Evolutionary conservation across 2,888 invertebrate species (phyloP), one percentile per base, ranked within the genome.

Genomic region (Folsomia candida): DNA sequence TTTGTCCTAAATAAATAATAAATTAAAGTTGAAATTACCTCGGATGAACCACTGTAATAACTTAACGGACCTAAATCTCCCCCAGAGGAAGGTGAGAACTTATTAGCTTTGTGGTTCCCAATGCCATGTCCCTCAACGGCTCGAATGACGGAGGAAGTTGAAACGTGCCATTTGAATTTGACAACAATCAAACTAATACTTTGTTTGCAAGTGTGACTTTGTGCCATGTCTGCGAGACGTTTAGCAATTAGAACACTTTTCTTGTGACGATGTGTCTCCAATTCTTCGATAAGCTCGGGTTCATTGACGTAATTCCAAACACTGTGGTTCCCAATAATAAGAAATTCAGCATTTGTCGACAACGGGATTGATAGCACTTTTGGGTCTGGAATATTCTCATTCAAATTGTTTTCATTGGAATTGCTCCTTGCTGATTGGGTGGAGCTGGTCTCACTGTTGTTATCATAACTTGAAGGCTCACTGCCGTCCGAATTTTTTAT

Each of bases 181-280:
- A 96, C 88, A 0, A 96, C 91, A 71, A 96, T 87, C 2, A 95
- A 88, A 76, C 93, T 94, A 63, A 96, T 84, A 82, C 94, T 94
- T 78, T 93, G 93, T 80, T 91, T 91, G 2, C 91, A 91, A 0
- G 94, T 94, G 81, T 94, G 96, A 76, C 94, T 92, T 83, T 94
- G 93, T 0, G 92, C 93, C 67, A 94, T 85, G 82, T 94, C 93
- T 82, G 93, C 92, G 51, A 94, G 84, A 69, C 92, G 86, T 83
- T 96, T 96, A 0, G 96, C 94, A 0, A 95, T 94, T 47, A 94
- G 84, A 22, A 79, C 78, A 65, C 78, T 78, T 58, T 79, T 79
- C 60, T 77, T 76, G 51, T 75, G 73, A 20, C 78, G 73, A 69
- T 78, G 74, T 24, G n/a, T 69, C 66, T 78, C 77, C 57, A 94